Conservation (phyloP, 23 tunicate genomes). For the Halocynthia aurantium region DNA sequence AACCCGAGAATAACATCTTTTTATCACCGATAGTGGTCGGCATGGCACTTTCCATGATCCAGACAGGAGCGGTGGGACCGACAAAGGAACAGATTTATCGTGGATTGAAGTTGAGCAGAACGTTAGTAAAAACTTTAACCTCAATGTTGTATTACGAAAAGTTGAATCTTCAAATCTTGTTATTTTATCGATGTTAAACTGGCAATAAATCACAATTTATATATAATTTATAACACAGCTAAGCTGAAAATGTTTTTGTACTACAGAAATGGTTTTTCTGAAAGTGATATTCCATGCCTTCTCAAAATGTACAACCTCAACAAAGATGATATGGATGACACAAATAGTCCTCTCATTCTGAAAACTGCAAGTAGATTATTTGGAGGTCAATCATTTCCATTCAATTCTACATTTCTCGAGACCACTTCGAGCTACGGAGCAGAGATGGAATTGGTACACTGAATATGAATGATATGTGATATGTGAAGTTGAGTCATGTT, state of each 20-base stretch:
- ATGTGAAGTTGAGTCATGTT: no score
- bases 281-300: constrained; percentile 2
- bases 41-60: constrained; percentile 25
- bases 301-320: not conserved
- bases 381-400: not conserved
- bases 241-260: no score
- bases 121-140: not conserved
- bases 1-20: constrained; percentile 6
- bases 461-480: no score
- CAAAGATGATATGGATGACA: not conserved
- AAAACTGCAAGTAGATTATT: not conserved
- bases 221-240: no score
- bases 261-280: not conserved
- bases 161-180: no score
- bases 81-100: constrained; percentile 1
- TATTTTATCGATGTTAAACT: no score
- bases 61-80: constrained; percentile 14
- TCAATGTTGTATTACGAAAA: no score
- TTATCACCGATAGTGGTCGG: constrained; percentile 15
- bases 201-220: no score
- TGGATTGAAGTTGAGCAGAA: not conserved
- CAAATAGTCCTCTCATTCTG: not conserved
- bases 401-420: not conserved
- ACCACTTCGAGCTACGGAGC: not conserved
- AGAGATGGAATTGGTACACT: not conserved